These are phyloP conservation scores for Galaxea fascicularis DNA, from an alignment of 92 coral and sea anemone genomes.

Conservation along the genomic window DNA sequence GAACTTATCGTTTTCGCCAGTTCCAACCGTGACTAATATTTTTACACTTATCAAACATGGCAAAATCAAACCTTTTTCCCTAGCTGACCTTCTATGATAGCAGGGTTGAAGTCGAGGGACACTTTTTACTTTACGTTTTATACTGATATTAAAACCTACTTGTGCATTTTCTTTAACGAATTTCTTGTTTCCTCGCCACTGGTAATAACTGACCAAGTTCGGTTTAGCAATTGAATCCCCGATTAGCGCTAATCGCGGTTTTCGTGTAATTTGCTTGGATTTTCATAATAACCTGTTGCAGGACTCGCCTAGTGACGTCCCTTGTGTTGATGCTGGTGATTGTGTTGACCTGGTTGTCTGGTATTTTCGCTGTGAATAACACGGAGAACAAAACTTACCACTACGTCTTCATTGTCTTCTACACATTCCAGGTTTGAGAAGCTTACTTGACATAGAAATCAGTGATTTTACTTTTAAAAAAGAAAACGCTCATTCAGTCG, in stretches of 20 bases:
- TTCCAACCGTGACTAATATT: neutral
- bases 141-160: too few relatives aligned
- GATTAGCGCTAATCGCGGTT: too few relatives aligned
- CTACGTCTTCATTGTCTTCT: slow-evolving; percentile 83
- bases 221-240: too few relatives aligned
- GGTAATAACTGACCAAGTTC: too few relatives aligned
- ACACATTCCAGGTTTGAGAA: slow-evolving; percentile 78
- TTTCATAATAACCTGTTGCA: neutral
- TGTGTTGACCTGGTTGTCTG: slow-evolving; percentile 86
- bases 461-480: neutral
- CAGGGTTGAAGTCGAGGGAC: too few relatives aligned
- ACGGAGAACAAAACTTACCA: slow-evolving; percentile 73
- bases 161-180: too few relatives aligned
- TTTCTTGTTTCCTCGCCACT: too few relatives aligned
- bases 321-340: slow-evolving; percentile 68
- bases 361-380: slow-evolving; percentile 81
- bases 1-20: neutral
- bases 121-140: too few relatives aligned
- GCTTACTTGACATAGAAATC: neutral
- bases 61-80: too few relatives aligned
- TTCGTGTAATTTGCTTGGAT: neutral
- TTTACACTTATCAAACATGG: too few relatives aligned
- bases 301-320: slow-evolving; percentile 72
- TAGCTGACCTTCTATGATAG: too few relatives aligned
- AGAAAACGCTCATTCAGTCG: neutral